Base-by-base conservation (phyloP, 1,140 invertebrate genomes). In the Drusus annulatus region DNA sequence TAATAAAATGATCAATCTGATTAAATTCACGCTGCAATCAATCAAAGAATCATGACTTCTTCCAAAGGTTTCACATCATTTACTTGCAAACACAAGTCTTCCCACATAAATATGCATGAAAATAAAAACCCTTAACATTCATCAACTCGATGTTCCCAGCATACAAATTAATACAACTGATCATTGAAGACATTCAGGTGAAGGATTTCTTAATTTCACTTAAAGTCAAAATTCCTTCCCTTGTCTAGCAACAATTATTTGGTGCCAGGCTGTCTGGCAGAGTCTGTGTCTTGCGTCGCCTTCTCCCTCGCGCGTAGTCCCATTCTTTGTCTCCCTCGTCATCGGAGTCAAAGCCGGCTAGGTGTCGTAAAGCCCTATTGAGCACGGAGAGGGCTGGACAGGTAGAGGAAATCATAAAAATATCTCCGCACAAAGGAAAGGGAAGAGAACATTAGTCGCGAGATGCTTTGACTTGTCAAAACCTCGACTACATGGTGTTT, bases 321-420 rank as follows among this genome's bases (percentile, higher is more conserved):
- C 58, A 36, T 76, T 19, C 17, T n/a, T 31, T 36, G 25, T 69
- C 52, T 68, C 36, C n/a, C n/a, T 78, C 60, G 31, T 28, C 74
- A 23, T 16, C 13, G 28, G 45, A 54, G 69, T 54, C 51, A 76
- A 60, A 60, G 36, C 17, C 60, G 31, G 31, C 31, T 76, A 36
- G 31, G 74, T 76, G 56, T 76, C 74, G 31, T 76, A 76, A 76
- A 76, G 31, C 58, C 28, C 75, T 21, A 75, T 63, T 63, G 58
- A 62, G 28, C 58, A 36, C n/a, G 31, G 31, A 5, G 31, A 36
- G 7, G 31, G 8, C 31, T 7, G 31, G 6, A 83, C 81, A 83
- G 81, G 81, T 83, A 83, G 76, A 83, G 81, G 81, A 83, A 83
- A 80, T 80, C 81, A 78, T 83, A 83, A 83, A 83, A 83, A 83